Base-by-base conservation (phyloP, 2,797 vertebrate genomes). In the Sebastes itinus region DNA sequence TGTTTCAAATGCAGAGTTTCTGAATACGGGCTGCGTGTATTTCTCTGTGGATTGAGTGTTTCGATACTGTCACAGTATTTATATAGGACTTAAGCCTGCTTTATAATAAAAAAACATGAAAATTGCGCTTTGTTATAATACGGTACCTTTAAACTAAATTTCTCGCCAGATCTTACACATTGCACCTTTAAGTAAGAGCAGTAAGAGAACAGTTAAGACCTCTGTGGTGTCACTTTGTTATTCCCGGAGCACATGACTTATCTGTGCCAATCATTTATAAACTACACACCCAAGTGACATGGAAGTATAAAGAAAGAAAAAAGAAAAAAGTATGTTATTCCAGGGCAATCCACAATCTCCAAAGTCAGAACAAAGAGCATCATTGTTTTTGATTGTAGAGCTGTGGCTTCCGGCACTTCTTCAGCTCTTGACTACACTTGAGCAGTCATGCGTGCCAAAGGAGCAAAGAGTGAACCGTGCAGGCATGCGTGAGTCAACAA, bases 401-500 rank as follows among this genome's bases (percentile, higher is more conserved):
- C 72, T 56, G 6, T 1, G 18, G 32, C 46, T 56, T 38, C 66
- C 46, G 23, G 32, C 16, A 28, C 65, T 9, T n/a, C 20, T 52
- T 60, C 7, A 65, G 3, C 28, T 59, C 25, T 18, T 77, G 18
- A 61, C 52, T 30, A 52, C 49, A 20, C 33, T 59, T 59, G 2
- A 62, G 67, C 62, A 42, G 42, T 46, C 28, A 11, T 30, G 46
- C 42, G 28, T 30, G 14, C 62, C 59, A 35, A 66, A 42, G 52
- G n/a, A 75, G 49, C 32, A 68, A 72, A 54, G 42, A 33, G 35
- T 20, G 13, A 69, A 58, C 14, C 55, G 46, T 35, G 55, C 38
- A 54, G 66, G 52, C 69, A 74, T 61, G 46, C 62, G 2, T 5
- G 42, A 77, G 73, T 88, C 75, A 88, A 83, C 73, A 20, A 66